phyloP scores from a whole-genome alignment of 1,140 invertebrate genomes.

The Argopecten irradians region DNA sequence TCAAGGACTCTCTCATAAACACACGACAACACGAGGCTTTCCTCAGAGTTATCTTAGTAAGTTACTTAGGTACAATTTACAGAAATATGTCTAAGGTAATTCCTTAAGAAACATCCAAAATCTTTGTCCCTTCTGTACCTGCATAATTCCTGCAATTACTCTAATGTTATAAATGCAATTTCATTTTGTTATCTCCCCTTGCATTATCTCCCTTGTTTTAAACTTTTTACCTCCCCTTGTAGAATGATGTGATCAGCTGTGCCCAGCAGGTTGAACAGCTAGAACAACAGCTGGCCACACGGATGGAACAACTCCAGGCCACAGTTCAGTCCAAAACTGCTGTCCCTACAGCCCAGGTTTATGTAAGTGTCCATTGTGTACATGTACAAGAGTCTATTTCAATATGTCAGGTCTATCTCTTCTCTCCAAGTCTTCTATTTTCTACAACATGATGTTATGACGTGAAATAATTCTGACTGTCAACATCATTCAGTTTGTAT shows the following conservation, averaged over 20 bases:
- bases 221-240: too few relatives aligned
- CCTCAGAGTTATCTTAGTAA: conserved; percentile 74
- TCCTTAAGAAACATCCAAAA: neutral
- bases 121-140: neutral
- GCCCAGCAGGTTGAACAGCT: conserved; percentile 76
- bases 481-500: too few relatives aligned
- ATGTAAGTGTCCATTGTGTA: conserved; percentile 69
- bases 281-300: conserved; percentile 71
- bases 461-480: too few relatives aligned
- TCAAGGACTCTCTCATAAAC: conserved; percentile 76
- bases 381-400: too few relatives aligned
- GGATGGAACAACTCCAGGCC: conserved; percentile 76
- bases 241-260: conserved; percentile 77
- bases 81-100: neutral
- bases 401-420: too few relatives aligned
- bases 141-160: neutral
- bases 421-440: too few relatives aligned
- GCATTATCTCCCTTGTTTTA: conserved; percentile 35
- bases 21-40: conserved; percentile 76
- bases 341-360: conserved; percentile 77
- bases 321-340: conserved; percentile 77
- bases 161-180: neutral
- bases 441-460: too few relatives aligned
- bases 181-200: neutral
- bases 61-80: conserved; percentile 27